Conservation (phyloP, 2,888 invertebrate species). For the Ischnura elegans region DNA sequence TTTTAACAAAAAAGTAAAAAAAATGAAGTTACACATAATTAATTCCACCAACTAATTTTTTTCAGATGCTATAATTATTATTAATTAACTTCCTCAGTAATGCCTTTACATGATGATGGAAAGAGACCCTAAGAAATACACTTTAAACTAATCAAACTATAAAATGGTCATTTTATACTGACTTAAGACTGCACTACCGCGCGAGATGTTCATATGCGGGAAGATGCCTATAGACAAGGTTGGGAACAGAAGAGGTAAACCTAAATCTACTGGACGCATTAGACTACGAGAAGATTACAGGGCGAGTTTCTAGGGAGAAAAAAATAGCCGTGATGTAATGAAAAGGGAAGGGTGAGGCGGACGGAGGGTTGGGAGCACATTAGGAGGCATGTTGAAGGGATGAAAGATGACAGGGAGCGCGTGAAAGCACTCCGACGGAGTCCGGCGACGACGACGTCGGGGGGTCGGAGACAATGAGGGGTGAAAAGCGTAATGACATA, state of each 20-base stretch:
- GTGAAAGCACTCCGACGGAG: not conserved
- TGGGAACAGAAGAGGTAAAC: not conserved
- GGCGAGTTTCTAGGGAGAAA: not conserved
- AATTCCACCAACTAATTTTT: no score
- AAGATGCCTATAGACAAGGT: not conserved
- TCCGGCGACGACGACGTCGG: not conserved
- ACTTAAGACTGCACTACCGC: no score
- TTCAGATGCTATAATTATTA: no score
- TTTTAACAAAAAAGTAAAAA: no score
- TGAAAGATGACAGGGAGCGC: slow-evolving; percentile 13
- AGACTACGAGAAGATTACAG: not conserved
- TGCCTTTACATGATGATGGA: no score
- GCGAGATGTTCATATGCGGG: no score
- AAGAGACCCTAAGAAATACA: no score
- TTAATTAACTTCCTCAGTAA: no score
- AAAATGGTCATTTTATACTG: no score
- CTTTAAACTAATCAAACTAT: no score
- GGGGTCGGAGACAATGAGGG: slow-evolving; percentile 23
- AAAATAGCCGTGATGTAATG: not conserved
- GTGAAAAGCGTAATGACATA: slow-evolving; percentile 25
- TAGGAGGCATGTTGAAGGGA: not conserved
- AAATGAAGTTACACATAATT: no score
- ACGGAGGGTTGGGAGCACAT: not conserved
- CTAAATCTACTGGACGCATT: not conserved
- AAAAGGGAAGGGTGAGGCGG: not conserved